Conservation (phyloP, 1,140 invertebrate species). For the Cotesia vestalis region DNA sequence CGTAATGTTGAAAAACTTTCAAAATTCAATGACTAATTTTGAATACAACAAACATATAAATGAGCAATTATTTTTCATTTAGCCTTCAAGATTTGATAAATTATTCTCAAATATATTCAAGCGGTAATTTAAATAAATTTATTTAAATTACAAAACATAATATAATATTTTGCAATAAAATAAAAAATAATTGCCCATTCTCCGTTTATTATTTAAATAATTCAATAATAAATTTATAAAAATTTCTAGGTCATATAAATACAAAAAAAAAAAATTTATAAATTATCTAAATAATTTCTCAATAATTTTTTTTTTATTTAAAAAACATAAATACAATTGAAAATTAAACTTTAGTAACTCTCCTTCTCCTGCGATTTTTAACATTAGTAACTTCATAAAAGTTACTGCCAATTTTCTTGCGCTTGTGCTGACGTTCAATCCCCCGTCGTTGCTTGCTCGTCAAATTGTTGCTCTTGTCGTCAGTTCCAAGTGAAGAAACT, state of each 20-base stretch:
- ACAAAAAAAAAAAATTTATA: background rate
- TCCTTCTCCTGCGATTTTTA: conserved; percentile 83
- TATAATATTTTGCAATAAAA: too few species aligned
- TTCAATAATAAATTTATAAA: too few species aligned
- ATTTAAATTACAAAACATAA: too few species aligned
- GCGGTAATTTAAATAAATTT: too few species aligned
- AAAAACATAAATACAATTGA: conserved; percentile 15
- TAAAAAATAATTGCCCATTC: too few species aligned
- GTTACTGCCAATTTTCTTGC: conserved; percentile 90
- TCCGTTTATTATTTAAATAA: too few species aligned
- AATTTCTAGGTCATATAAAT: background rate
- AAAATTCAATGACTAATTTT: too few species aligned
- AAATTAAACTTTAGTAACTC: conserved; percentile 56
- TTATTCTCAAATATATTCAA: too few species aligned
- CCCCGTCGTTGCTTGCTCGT: conserved; percentile 83
- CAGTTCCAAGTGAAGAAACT: conserved; percentile 62
- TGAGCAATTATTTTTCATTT: too few species aligned
- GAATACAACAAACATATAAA: too few species aligned
- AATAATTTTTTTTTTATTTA: background rate
- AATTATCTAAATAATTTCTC: background rate
- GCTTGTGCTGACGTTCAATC: conserved; percentile 76
- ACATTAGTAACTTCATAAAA: conserved; percentile 94
- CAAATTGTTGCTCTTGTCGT: conserved; percentile 66
- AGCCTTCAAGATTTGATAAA: too few species aligned
- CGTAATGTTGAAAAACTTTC: too few species aligned